Evolutionary conservation across 2,113 vertebrate genomes (phyloP).

Genomic region (Oreochromis niloticus): DNA sequence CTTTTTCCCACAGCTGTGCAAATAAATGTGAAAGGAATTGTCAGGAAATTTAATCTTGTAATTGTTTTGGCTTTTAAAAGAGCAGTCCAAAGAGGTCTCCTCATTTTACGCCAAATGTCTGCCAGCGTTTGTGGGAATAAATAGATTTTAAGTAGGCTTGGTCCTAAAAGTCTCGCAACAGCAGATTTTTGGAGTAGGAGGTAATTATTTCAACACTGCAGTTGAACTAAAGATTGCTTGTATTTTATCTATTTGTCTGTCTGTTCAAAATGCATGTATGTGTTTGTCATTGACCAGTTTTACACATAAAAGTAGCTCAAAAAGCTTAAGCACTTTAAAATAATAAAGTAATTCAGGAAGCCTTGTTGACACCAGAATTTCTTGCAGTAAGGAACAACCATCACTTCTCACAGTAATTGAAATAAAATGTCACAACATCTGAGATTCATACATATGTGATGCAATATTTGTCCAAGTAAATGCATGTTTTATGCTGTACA

Average conservation of each 20-base stretch:
- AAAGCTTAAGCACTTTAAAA: background rate
- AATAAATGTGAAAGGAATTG: constrained; percentile 42
- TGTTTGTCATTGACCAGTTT: background rate
- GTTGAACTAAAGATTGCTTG: background rate
- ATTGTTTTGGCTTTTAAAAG: constrained; percentile 51
- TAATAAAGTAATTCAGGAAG: background rate
- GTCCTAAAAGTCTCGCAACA: background rate
- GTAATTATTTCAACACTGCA: background rate
- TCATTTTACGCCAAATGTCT: background rate
- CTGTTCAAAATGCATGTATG: background rate
- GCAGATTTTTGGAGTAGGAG: background rate
- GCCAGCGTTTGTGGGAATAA: constrained; percentile 19
- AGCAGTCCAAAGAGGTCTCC: background rate
- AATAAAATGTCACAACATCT: background rate
- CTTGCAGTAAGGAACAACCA: background rate
- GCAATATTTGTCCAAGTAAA: background rate
- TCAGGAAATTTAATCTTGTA: constrained; percentile 51
- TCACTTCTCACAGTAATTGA: too few species aligned
- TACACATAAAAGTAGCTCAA: background rate
- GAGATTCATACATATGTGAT: background rate
- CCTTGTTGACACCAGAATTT: background rate
- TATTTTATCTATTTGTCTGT: background rate
- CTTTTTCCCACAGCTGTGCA: constrained; percentile 55
- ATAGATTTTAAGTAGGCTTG: constrained; percentile 1
- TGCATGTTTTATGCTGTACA: background rate